phyloP scores from a whole-genome alignment of 2,113 vertebrate genomes.

The Psophia crepitans region DNA sequence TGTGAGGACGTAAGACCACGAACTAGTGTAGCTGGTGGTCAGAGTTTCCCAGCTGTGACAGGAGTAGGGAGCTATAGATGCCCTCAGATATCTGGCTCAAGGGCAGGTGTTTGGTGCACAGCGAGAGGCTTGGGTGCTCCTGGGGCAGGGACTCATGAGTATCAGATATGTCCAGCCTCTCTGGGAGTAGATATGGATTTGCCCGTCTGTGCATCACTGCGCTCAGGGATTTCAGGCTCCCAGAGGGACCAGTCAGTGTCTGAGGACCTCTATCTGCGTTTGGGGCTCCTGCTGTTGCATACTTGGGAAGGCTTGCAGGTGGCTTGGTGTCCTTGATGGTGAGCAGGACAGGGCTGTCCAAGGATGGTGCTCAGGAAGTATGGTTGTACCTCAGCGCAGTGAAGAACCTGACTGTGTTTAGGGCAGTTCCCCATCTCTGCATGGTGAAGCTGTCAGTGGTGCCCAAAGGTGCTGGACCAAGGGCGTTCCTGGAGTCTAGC shows the following conservation, averaged over 20 bases:
- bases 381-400: neutral
- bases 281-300: neutral
- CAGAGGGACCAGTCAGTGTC: neutral
- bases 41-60: neutral
- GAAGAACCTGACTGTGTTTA: neutral
- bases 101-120: neutral
- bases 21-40: neutral
- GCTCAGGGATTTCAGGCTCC: neutral
- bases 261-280: neutral
- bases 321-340: neutral
- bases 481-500: neutral
- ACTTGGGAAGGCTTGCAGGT: neutral
- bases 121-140: neutral
- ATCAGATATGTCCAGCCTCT: neutral
- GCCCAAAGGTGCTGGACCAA: neutral
- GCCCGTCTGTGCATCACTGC: fast-evolving
- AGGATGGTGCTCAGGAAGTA: neutral
- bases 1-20: neutral
- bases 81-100: neutral
- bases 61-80: neutral
- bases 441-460: neutral
- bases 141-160: neutral
- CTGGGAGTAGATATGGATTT: neutral
- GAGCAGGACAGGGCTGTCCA: neutral
- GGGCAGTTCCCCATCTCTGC: neutral